These are phyloP conservation scores for Propsilocerus akamusi DNA, from an alignment of 1,140 invertebrate genomes.

Conservation along the genomic window DNA sequence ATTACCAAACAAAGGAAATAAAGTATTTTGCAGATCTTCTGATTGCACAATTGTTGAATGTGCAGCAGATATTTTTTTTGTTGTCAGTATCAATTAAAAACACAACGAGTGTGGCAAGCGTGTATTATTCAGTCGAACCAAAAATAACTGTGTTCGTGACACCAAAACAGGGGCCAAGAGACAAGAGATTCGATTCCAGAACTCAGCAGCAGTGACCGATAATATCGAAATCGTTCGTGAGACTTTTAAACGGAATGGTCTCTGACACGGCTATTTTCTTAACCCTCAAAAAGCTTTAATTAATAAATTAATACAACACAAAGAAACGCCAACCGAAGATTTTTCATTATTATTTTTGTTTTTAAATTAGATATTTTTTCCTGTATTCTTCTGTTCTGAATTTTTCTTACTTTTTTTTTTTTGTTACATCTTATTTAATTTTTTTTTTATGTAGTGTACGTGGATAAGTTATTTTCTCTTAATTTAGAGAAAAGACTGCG, in stretches of 20 bases:
- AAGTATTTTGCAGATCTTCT: background rate
- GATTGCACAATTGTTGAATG: background rate
- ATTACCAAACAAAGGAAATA: background rate
- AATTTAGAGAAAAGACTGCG: background rate
- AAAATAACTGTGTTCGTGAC: too few relatives aligned
- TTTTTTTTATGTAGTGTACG: background rate
- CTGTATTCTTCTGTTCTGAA: slow-evolving; percentile 7
- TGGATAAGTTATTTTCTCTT: background rate
- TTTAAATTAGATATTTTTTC: slow-evolving; percentile 6
- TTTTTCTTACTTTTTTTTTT: slow-evolving; percentile 7
- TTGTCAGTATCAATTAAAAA: background rate
- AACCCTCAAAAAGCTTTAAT: too few relatives aligned
- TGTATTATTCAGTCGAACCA: too few relatives aligned
- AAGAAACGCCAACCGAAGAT: slow-evolving; percentile 1
- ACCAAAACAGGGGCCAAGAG: slow-evolving; percentile 1
- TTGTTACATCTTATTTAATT: slow-evolving; percentile 4
- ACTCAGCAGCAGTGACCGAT: too few relatives aligned
- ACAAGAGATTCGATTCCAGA: background rate
- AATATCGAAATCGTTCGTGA: too few relatives aligned
- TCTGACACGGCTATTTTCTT: background rate
- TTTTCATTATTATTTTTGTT: background rate
- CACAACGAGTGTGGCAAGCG: background rate
- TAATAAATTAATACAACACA: background rate
- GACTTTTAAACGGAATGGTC: too few relatives aligned
- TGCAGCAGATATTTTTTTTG: background rate